Evolutionary conservation across 2,113 vertebrate genomes (phyloP), one percentile per base, ranked within the genome.

Genomic region (Sceloporus tristichus): DNA sequence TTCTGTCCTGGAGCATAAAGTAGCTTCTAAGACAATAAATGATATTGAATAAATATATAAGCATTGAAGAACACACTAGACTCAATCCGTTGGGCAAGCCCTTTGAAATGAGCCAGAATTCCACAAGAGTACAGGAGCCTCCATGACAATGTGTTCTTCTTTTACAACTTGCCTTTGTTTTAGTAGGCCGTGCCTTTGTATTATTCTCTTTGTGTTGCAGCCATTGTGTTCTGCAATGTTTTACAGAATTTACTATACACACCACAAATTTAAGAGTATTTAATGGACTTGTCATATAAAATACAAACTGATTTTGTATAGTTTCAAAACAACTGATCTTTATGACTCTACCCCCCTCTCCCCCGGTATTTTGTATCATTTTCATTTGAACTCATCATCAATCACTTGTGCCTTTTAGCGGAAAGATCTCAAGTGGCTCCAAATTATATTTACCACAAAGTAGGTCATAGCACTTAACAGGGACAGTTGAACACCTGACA

Each of bases 401-500:
- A 96, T 96, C 94, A 92, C 95, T 97, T 96, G 96, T 92, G 96
- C 94, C 92, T 94, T 68, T 97, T 95, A 98, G 98, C 95, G 97
- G 97, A 97, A 97, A 95, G 94, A 94, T 95, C 90, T 95, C 95
- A 96, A 94, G 94, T 97, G 96, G 96, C 95, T 92, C 95, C 94
- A 94, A 95, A 94, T 96, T 92, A 96, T 92, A 91, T 90, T 95
- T 94, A 95, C 96, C 95, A 95, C 93, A 95, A 96, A 94, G 95
- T 94, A 93, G 93, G 92, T 97, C 97, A 97, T 96, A 98, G 97
- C 98, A 98, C 97, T 98, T 98, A 94, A 97, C 95, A 96, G 94
- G 96, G 94, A 96, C 88, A 94, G 92, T 88, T 93, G 92, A 93
- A 96, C 93, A 96, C 92, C 94, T 96, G 96, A 96, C 95, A 95